Conservation (phyloP, 2,113 vertebrate species). For the Spea multiplicata region DNA sequence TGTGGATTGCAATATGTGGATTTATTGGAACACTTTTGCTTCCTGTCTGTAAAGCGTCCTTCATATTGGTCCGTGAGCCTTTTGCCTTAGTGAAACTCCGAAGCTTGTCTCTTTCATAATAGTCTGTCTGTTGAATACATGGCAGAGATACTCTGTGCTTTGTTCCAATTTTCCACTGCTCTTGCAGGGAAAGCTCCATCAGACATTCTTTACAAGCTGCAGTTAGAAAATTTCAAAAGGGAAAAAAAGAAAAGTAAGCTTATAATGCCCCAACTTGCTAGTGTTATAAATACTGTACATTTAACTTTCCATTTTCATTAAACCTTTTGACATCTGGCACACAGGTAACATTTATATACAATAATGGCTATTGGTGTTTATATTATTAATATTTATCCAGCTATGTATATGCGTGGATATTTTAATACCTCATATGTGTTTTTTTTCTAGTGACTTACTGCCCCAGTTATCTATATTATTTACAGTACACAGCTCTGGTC, state of each 20-base stretch:
- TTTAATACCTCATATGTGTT: too few species aligned
- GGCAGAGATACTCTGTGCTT: constrained; percentile 38
- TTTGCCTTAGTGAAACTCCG: constrained; percentile 37
- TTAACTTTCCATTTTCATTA: not conserved
- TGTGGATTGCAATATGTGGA: too few species aligned
- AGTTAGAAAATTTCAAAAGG: constrained; percentile 32
- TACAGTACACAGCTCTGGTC: too few species aligned
- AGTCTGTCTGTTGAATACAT: constrained; percentile 47
- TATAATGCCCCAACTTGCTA: constrained; percentile 19
- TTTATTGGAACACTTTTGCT: not conserved
- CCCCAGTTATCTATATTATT: too few species aligned
- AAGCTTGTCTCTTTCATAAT: constrained; percentile 41
- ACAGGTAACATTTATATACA: too few species aligned
- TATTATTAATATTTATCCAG: too few species aligned
- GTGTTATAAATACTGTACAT: not conserved
- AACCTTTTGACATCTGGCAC: not conserved
- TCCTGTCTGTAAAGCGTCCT: constrained; percentile 15
- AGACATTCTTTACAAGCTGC: constrained; percentile 46
- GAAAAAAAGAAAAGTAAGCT: constrained; percentile 14
- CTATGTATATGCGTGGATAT: too few species aligned
- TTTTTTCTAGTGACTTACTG: too few species aligned
- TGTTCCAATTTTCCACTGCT: constrained; percentile 45
- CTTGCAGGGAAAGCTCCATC: constrained; percentile 31
- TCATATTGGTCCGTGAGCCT: constrained; percentile 30
- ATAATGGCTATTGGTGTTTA: too few species aligned